Evolutionary conservation across 2,888 invertebrate species (phyloP).

Genomic region (Allygus modestus): DNA sequence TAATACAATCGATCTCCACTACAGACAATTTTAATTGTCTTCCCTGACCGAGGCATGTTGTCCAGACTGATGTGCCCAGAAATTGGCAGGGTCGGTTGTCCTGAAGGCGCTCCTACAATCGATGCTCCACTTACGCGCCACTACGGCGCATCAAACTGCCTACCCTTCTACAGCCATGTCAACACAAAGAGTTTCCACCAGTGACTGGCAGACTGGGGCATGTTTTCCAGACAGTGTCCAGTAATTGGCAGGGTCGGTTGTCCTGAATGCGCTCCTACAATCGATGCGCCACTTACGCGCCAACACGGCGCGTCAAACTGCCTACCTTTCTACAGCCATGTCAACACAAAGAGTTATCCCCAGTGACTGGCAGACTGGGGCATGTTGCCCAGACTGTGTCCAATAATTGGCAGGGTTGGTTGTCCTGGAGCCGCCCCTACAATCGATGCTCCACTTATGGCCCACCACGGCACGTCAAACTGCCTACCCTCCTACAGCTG

Average conservation of each 20-base stretch:
- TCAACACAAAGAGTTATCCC: background rate
- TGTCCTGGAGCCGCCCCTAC: conserved; percentile 29
- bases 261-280: background rate
- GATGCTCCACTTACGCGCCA: background rate
- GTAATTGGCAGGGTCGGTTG: background rate
- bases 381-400: background rate
- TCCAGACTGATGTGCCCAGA: background rate
- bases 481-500: background rate
- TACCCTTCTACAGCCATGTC: background rate
- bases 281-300: background rate
- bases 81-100: background rate
- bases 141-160: background rate
- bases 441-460: conserved; percentile 32
- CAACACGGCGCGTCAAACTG: background rate
- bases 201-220: background rate
- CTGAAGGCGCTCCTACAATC: background rate
- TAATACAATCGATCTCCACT: too few species aligned
- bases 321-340: background rate
- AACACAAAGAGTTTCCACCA: background rate
- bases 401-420: conserved; percentile 27
- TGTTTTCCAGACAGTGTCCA: background rate
- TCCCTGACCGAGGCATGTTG: too few species aligned
- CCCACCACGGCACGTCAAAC: background rate
- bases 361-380: background rate
- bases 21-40: too few species aligned